Percentiles rank a stretch among this genome's conserved stretches.
phyloP scores from a whole-genome alignment of 2,113 vertebrate species.

The Rhea pennata region DNA sequence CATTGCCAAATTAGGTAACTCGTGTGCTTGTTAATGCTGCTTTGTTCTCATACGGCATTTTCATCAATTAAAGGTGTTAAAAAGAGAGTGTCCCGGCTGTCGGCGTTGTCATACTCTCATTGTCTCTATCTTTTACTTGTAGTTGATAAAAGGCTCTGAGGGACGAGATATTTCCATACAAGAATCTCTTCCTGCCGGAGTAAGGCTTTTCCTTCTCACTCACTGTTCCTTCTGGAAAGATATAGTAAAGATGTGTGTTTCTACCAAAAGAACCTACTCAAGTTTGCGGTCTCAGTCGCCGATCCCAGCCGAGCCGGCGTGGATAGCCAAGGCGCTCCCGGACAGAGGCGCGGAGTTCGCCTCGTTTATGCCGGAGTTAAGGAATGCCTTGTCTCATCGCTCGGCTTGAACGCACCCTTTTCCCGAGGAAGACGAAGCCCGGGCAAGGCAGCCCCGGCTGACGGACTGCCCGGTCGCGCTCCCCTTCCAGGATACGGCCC shows the following conservation, averaged over 20 bases:
- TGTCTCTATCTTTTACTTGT: not conserved
- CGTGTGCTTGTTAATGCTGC: not conserved
- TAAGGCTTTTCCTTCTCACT: not conserved
- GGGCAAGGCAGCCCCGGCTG: not conserved
- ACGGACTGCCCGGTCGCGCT: not conserved
- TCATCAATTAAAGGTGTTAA: not conserved
- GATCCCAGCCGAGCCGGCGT: not conserved
- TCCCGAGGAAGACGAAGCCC: not conserved
- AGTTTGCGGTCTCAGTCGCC: not conserved
- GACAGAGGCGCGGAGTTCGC: not conserved
- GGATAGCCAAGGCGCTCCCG: not conserved
- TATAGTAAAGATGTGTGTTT: not conserved
- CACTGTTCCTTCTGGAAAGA: not conserved
- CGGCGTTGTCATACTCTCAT: too few species aligned
- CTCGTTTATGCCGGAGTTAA: not conserved
- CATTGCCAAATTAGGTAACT: not conserved
- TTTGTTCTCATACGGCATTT: not conserved
- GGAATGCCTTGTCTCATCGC: not conserved
- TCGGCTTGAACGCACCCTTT: not conserved
- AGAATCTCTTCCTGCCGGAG: not conserved
- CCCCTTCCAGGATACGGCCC: not conserved
- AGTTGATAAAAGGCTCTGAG: not conserved
- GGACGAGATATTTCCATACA: not conserved
- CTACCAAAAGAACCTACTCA: conserved; percentile 17
- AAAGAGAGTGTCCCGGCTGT: not conserved